Base-by-base conservation (phyloP, 2,797 vertebrate species). In the Scyliorhinus canicula region DNA sequence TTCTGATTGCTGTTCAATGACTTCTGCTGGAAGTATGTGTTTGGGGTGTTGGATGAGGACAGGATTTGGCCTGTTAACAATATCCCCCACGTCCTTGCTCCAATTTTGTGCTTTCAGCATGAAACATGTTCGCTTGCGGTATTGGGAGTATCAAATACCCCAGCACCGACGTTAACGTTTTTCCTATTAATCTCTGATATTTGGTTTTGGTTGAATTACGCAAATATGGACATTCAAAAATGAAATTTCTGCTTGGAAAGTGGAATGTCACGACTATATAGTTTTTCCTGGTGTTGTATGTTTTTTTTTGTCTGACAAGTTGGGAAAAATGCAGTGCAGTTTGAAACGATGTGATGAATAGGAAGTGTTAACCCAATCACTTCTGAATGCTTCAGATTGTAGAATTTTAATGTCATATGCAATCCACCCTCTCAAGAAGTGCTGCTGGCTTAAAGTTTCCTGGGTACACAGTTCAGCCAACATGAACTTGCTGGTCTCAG, bases 381-480 rank as follows among this genome's bases (percentile, higher is more conserved):
- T 91, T 91, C n/a, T 21, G n/a, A 63, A n/a, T 40, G 0, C 57
- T 91, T 91, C 57, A 91, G 31, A 63, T n/a, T 63, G 21, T 16
- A 91, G 57, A 6, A 91, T 63, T 55, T 91, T 65, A 65, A 63
- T 52, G 26, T 67, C 40, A 16, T 1, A 21, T 67, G 60, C n/a
- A 47, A 6, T 93, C 21, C 21, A 26, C 26, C 0, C 63, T 6
- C 24, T 24, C 7, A 50, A 12, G 21, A 69, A 69, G 28, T 50
- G 21, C 63, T 69, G 57, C 55, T 24, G 88, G 57, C 16, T 91
- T 63, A 35, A 65, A 63, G 57, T 91, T 19, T 60, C 57, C n/a
- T 65, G 88, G 57, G 57, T 91, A 26, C 91, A 93, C 8, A 65
- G 84, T 52, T 52, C 84, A 86, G 90, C n/a, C n/a, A n/a, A n/a